These are phyloP conservation scores for Neoniphon sammara DNA, from an alignment of 2,797 vertebrate genomes.

Conservation along the genomic window DNA sequence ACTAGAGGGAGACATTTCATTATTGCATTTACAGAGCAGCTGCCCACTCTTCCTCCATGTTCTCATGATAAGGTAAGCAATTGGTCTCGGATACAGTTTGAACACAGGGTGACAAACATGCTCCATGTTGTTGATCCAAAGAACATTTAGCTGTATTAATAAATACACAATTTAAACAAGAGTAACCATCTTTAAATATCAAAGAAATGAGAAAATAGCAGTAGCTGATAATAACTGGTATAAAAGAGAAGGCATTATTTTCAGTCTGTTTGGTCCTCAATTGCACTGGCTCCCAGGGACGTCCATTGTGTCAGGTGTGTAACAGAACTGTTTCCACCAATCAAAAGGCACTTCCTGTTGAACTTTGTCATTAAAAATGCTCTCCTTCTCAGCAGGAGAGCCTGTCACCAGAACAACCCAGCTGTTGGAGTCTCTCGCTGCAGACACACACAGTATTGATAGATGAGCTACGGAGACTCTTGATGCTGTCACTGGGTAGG, in stretches of 20 bases:
- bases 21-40: conserved; percentile 41
- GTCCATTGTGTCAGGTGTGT: conserved; percentile 69
- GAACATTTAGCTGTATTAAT: conserved; percentile 73
- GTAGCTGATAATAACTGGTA: conserved; percentile 67
- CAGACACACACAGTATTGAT: conserved; percentile 62
- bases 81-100: conserved; percentile 34
- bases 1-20: conserved; percentile 78
- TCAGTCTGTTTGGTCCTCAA: conserved; percentile 78
- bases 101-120: conserved; percentile 49
- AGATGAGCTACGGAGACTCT: conserved; percentile 71
- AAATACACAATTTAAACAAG: conserved; percentile 78
- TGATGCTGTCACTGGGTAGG: conserved; percentile 70
- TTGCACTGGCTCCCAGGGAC: conserved; percentile 81
- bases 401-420: conserved; percentile 69
- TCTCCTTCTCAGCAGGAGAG: conserved; percentile 60
- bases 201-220: conserved; percentile 69
- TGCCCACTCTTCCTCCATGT: conserved; percentile 38
- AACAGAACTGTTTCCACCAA: conserved; percentile 70
- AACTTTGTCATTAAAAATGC: conserved; percentile 68
- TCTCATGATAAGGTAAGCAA: conserved; percentile 15
- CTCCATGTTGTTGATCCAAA: conserved; percentile 61
- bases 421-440: conserved; percentile 71
- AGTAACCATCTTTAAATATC: conserved; percentile 75
- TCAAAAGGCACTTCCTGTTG: conserved; percentile 69
- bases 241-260: conserved; percentile 60